A percentile compares a stretch with the other conserved stretches of the same genome.
Conservation (phyloP, 2,113 vertebrate genomes). For the Callionymus lyra region DNA sequence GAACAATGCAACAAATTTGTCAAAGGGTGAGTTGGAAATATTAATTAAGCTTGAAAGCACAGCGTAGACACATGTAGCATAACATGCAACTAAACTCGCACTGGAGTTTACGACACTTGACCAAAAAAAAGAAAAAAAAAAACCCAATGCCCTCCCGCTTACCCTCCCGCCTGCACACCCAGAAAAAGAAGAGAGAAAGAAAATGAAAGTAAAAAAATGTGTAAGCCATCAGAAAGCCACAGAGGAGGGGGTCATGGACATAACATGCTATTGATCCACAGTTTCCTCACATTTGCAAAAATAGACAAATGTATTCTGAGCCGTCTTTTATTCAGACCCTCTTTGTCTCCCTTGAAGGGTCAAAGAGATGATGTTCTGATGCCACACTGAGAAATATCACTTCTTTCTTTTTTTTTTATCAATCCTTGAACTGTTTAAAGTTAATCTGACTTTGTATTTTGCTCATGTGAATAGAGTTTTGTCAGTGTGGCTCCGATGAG, state of each 20-base stretch:
- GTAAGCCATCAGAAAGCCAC: conserved; percentile 73
- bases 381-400: conserved; percentile 41
- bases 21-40: conserved; percentile 65
- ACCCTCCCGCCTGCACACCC: conserved; percentile 34
- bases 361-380: conserved; percentile 39
- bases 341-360: conserved; percentile 42
- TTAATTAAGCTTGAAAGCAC: conserved; percentile 71
- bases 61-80: conserved; percentile 68
- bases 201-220: conserved; percentile 70
- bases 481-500: conserved; percentile 45
- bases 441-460: conserved; percentile 8
- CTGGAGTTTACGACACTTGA: conserved; percentile 32
- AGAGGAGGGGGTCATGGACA: conserved; percentile 70
- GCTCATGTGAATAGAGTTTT: conserved; percentile 20
- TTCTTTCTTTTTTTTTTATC: no score
- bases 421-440: conserved; percentile 13
- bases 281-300: conserved; percentile 38
- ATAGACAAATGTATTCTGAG: conserved; percentile 65
- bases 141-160: conserved; percentile 28
- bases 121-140: no score
- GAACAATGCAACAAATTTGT: conserved; percentile 67
- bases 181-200: conserved; percentile 45
- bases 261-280: conserved; percentile 77
- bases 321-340: conserved; percentile 46
- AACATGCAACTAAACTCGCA: conserved; percentile 72